Base-by-base conservation (phyloP, 2,888 invertebrate species). In the Clitarchus hookeri region DNA sequence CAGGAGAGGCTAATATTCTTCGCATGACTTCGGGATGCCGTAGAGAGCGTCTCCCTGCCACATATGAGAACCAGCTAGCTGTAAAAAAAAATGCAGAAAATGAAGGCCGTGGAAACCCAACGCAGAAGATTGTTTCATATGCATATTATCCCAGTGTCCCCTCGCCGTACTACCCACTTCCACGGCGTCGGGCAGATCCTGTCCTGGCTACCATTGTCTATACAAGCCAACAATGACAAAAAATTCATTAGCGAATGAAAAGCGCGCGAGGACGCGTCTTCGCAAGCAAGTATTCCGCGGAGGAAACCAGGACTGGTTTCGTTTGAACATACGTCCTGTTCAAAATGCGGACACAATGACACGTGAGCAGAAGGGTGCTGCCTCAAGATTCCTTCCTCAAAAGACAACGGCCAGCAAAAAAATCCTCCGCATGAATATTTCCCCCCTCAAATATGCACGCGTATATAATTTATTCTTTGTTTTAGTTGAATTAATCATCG, bases 401-500 rank as follows among this genome's bases (percentile, higher is more conserved):
- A 65, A 65, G 65, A 65, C 65, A n/a, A 48, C 23, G 65, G 11
- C 8, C 11, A 11, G 48, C 65, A 65, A 65, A 65, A 65, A 65
- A 65, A 23, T 16, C n/a, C 19, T n/a, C 65, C 65, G 2, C 19
- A 65, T 65, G 65, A 65, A 65, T 65, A 65, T 65, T 65, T 65
- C 8, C 13, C 16, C 65, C n/a, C 65, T 65, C 19, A 19, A 65
- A 65, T 65, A n/a, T 65, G n/a, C n/a, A 65, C 65, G 65, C 65
- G 65, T 65, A 19, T 65, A n/a, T 65, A 65, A 65, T 65, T 65
- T n/a, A n/a, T 65, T 19, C 65, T 65, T 65, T 65, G 65, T 65
- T 65, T 65, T 65, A 65, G 65, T 65, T 65, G 65, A 65, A 65
- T 65, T 65, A 65, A 65, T 65, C 65, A 65, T n/a, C n/a, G 65